Percentiles rank a stretch among this genome's conserved stretches.
These are phyloP conservation scores for Australoheros facetus DNA, from an alignment of 2,797 vertebrate genomes.

Conservation along the genomic window DNA sequence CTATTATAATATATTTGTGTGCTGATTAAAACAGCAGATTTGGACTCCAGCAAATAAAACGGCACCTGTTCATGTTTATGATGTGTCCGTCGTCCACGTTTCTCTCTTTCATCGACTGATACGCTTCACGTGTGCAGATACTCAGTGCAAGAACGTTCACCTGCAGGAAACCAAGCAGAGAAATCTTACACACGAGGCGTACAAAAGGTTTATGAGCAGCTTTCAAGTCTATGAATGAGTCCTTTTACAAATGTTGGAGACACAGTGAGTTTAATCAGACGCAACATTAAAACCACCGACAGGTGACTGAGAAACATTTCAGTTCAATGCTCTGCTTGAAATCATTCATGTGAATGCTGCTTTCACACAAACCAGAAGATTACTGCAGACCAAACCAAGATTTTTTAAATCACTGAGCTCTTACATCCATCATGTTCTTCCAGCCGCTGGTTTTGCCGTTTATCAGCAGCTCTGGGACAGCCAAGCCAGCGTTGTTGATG, in stretches of 20 bases:
- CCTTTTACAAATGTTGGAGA: too few species aligned
- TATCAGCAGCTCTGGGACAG: conserved; percentile 83
- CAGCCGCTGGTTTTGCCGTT: conserved; percentile 84
- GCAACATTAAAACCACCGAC: neutral
- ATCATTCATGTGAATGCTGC: too few species aligned
- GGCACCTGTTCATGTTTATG: neutral
- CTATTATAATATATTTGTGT: too few species aligned
- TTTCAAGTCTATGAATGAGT: too few species aligned
- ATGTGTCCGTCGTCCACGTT: conserved; percentile 89
- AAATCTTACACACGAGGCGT: too few species aligned
- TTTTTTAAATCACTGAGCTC: conserved; percentile 28
- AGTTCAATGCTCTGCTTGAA: too few species aligned
- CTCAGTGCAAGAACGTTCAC: neutral
- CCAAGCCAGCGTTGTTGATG: conserved; percentile 91
- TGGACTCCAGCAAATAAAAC: neutral
- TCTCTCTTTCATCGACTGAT: conserved; percentile 91
- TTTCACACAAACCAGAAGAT: too few species aligned
- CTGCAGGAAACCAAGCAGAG: neutral
- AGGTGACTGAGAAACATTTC: too few species aligned
- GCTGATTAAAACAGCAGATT: neutral
- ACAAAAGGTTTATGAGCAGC: too few species aligned
- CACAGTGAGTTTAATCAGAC: neutral
- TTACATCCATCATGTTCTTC: conserved; percentile 90
- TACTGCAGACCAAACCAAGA: too few species aligned
- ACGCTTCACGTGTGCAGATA: conserved; percentile 56